Percentiles rank a stretch among this genome's conserved stretches.
These are phyloP conservation scores for Teleogryllus occipitalis DNA, from an alignment of 1,140 invertebrate species.

Conservation along the genomic window DNA sequence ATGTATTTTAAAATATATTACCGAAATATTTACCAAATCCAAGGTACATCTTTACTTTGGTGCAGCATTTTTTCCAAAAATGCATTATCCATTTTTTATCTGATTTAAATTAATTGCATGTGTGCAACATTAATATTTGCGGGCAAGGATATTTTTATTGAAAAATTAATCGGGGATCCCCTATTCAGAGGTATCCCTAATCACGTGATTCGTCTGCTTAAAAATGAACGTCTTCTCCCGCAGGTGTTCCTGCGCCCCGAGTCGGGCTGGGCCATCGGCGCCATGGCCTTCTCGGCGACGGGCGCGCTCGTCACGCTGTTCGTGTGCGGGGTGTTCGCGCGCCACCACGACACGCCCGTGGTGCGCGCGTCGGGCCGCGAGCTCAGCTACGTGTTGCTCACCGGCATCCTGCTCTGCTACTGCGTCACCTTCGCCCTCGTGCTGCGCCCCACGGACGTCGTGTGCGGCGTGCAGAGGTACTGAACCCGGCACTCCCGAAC, in stretches of 20 bases:
- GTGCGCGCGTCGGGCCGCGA: slow-evolving; percentile 85
- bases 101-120: background rate
- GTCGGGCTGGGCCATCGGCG: slow-evolving; percentile 81
- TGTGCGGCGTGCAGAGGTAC: slow-evolving; percentile 70
- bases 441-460: slow-evolving; percentile 61
- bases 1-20: too few relatives aligned
- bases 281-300: slow-evolving; percentile 68
- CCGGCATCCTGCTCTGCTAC: slow-evolving; percentile 83
- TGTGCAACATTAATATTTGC: background rate
- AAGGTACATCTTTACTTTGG: too few relatives aligned
- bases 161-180: background rate
- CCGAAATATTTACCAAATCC: too few relatives aligned
- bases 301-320: slow-evolving; percentile 68
- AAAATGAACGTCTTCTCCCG: background rate
- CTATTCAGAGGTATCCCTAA: background rate
- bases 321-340: slow-evolving; percentile 58
- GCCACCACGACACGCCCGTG: slow-evolving; percentile 75
- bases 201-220: too few relatives aligned
- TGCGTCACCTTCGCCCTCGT: slow-evolving; percentile 77
- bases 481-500: slow-evolving; percentile 16
- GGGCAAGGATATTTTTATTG: background rate
- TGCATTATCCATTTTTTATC: background rate
- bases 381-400: slow-evolving; percentile 78
- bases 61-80: background rate
- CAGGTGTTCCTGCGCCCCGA: slow-evolving; percentile 59